phyloP scores from a whole-genome alignment of 2,888 invertebrate genomes.

The Zaprionus bogoriensis region DNA sequence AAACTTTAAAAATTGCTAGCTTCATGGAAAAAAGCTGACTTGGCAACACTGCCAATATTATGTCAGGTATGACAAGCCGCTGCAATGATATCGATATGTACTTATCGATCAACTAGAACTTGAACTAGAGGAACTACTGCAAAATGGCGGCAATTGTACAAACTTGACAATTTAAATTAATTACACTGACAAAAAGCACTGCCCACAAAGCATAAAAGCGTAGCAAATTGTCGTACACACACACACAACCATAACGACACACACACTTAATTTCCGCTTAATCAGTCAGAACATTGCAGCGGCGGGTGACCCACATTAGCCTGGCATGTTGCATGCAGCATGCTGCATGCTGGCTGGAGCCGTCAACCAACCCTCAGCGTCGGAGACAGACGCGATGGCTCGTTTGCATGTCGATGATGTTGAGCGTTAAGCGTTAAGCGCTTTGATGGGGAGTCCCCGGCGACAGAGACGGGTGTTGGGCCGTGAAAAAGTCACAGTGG shows the following conservation, averaged over 20 bases:
- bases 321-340: neutral
- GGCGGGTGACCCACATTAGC: slow-evolving; percentile 52
- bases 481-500: slow-evolving; percentile 55
- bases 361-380: slow-evolving; percentile 26
- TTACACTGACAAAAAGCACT: slow-evolving; percentile 25
- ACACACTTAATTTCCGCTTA: slow-evolving; percentile 74
- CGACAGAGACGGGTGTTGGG: slow-evolving; percentile 14
- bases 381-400: slow-evolving; percentile 64
- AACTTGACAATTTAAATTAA: slow-evolving; percentile 18
- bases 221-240: slow-evolving; percentile 56
- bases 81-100: neutral
- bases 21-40: too few species aligned
- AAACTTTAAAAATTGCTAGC: too few species aligned
- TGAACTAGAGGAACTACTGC: too few species aligned
- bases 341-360: slow-evolving; percentile 44
- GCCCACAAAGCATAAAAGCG: slow-evolving; percentile 33
- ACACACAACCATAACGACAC: slow-evolving; percentile 36
- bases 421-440: slow-evolving; percentile 71
- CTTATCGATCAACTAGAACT: too few species aligned
- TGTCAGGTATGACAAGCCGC: too few species aligned
- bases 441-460: slow-evolving; percentile 67
- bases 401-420: slow-evolving; percentile 76
- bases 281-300: slow-evolving; percentile 62
- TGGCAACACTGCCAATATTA: neutral
- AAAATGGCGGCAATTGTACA: slow-evolving; percentile 1